A percentile compares a stretch with the other conserved stretches of the same genome.
These are phyloP conservation scores for Helogale parvula DNA, from an alignment of 2,113 vertebrate species.

Conservation along the genomic window DNA sequence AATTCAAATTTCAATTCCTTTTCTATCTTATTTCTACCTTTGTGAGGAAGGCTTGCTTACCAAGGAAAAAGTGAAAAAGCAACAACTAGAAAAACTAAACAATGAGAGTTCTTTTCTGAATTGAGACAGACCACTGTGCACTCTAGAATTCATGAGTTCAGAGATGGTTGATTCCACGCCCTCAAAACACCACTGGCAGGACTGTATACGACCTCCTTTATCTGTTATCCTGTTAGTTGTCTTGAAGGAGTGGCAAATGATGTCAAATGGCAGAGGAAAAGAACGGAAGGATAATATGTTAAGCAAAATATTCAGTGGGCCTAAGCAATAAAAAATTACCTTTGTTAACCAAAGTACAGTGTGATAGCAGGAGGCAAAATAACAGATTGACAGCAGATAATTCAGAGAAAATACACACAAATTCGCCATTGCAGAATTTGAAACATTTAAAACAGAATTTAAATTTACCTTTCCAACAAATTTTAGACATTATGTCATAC, in stretches of 20 bases:
- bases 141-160: not conserved
- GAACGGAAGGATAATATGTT: not conserved
- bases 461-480: not conserved
- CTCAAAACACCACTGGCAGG: not conserved
- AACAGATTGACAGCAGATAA: not conserved
- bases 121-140: not conserved
- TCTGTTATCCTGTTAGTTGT: not conserved
- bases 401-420: not conserved
- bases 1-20: not conserved
- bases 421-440: not conserved
- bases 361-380: not conserved
- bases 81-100: not conserved
- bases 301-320: not conserved
- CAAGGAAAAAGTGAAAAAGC: not conserved
- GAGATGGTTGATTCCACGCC: not conserved
- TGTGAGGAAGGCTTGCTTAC: not conserved
- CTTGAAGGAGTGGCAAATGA: not conserved
- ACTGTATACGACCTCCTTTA: not conserved
- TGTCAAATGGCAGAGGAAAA: not conserved
- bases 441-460: slow-evolving; percentile 17
- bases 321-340: not conserved
- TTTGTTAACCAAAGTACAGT: not conserved
- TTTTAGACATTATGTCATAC: not conserved
- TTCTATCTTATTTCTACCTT: not conserved
- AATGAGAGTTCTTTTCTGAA: not conserved